Base-by-base conservation (phyloP, 2,888 invertebrate genomes). In the Rotaria sp. region DNA sequence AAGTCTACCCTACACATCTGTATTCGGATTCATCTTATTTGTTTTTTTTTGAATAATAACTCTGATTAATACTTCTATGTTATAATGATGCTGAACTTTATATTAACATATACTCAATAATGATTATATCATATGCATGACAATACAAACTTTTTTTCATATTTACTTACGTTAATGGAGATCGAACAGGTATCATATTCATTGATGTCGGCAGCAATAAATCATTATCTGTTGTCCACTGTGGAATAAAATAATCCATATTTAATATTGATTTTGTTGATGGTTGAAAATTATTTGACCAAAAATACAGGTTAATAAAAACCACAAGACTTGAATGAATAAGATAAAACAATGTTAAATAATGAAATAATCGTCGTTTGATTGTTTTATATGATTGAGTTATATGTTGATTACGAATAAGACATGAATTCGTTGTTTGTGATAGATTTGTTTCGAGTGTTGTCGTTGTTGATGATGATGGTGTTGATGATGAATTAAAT, bases 231-330 rank as follows among this genome's bases (percentile, higher is more conserved):
- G 67, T 24, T 45, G 13, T 41, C 80, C 80, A 80, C n/a, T 45
- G 38, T 45, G 80, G 80, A 26, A 80, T 11, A 45, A 80, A 80
- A n/a, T 45, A 45, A 80, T 80, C 11, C 45, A 45, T 80, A 45
- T 80, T 45, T 26, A 45, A 80, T 45, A 10, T 45, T 24, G 80
- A 80, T 45, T 41, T 26, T 11, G 41, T 41, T 26, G 80, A 45
- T 45, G 38, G 45, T 26, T 41, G 45, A 80, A 80, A 80, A 80
- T 80, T 24, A 80, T 41, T 80, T 45, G 80, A 80, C 80, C 80
- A 80, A 45, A 80, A 80, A 80, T 45, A 80, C 4, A 80, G 26
- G 45, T 45, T 80, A 15, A 45, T 15, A 26, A 80, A 26, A 11
- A 41, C 26, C 11, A 45, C 7, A 45, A 80, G 21, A n/a, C 80